These are phyloP conservation scores for Micrasema longulum DNA, from an alignment of 1,140 invertebrate genomes.

Conservation along the genomic window DNA sequence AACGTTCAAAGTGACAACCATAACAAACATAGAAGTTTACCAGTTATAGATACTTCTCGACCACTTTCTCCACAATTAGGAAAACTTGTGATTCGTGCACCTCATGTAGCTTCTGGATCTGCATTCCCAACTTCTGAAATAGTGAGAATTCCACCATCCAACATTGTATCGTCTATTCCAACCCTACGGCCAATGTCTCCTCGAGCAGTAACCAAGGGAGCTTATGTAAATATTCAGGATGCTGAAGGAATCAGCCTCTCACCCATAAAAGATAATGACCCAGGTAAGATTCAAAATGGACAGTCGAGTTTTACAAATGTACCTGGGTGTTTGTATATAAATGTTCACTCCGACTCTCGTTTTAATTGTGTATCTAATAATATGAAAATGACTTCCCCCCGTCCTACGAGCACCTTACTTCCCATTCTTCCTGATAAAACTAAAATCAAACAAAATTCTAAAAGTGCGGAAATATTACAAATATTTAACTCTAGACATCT, in stretches of 20 bases:
- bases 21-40: constrained; percentile 7
- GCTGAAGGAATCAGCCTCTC: constrained; percentile 73
- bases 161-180: constrained; percentile 69
- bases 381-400: constrained; percentile 30
- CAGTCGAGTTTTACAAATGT: constrained; percentile 31
- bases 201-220: constrained; percentile 68
- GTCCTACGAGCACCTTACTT: not conserved
- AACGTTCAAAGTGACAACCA: constrained; percentile 1
- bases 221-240: constrained; percentile 79
- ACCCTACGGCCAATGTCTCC: constrained; percentile 65
- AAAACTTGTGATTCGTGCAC: constrained; percentile 75
- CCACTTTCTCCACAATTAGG: constrained; percentile 68
- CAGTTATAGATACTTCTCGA: constrained; percentile 12
- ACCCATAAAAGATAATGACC: constrained; percentile 69
- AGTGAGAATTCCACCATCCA: constrained; percentile 71
- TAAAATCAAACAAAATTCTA: constrained; percentile 47
- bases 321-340: constrained; percentile 49
- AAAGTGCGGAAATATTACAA: constrained; percentile 65
- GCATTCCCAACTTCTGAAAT: constrained; percentile 66
- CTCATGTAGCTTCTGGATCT: constrained; percentile 66
- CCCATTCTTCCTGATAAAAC: constrained; percentile 12
- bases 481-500: constrained; percentile 61
- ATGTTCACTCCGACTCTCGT: constrained; percentile 42
- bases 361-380: constrained; percentile 46
- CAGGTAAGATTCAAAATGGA: constrained; percentile 68